These are phyloP conservation scores for Tridacna gigas DNA, from an alignment of 2,888 invertebrate species.

Conservation along the genomic window DNA sequence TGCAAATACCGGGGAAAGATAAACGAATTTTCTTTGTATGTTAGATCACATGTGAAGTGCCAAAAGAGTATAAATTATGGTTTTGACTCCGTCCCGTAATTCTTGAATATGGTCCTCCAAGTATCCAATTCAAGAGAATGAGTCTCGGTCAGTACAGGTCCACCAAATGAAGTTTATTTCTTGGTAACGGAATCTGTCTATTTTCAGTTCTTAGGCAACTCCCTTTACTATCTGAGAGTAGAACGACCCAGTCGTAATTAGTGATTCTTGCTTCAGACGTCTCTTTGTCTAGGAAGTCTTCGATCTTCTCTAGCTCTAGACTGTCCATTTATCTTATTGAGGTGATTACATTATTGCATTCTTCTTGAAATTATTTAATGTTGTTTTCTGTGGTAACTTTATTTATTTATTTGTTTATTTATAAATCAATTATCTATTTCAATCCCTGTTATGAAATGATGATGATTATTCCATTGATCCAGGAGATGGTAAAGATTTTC, in stretches of 20 bases:
- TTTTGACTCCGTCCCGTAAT: not conserved
- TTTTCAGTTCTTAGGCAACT: not conserved
- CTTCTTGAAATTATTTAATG: no score
- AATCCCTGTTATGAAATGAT: no score
- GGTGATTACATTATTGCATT: no score
- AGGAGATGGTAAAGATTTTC: no score
- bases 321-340: no score
- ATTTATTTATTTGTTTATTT: no score
- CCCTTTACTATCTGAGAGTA: conserved; percentile 11
- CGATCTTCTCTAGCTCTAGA: not conserved
- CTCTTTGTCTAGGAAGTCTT: not conserved
- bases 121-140: not conserved
- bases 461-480: no score
- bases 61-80: not conserved
- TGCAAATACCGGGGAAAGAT: not conserved
- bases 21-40: not conserved
- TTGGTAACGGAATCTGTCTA: not conserved
- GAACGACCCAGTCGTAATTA: not conserved
- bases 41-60: conserved; percentile 8
- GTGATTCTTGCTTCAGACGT: not conserved
- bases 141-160: not conserved
- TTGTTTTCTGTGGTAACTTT: no score
- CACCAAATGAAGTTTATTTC: not conserved
- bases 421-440: no score
- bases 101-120: not conserved